These are phyloP conservation scores for Mystacornis crossleyi DNA, from an alignment of 2,113 vertebrate species.

Conservation along the genomic window DNA sequence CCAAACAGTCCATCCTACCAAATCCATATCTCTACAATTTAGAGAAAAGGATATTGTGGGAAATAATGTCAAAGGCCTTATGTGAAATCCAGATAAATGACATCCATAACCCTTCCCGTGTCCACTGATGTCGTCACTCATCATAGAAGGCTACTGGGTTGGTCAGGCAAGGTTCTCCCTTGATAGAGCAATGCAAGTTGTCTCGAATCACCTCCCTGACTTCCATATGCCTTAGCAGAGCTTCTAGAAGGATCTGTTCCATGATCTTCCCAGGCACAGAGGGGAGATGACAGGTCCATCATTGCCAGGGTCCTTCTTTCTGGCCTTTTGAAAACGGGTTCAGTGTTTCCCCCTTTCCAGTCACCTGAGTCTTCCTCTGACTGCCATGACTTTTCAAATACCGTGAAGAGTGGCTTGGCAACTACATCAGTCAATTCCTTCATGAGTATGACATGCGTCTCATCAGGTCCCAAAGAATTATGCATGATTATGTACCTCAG, in stretches of 20 bases:
- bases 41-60: neutral
- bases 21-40: neutral
- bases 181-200: neutral
- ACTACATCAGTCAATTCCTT: neutral
- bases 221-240: neutral
- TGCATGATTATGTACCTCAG: neutral
- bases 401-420: neutral
- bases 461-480: neutral
- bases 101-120: neutral
- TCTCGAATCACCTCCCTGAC: neutral
- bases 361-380: neutral
- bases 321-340: neutral
- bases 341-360: neutral
- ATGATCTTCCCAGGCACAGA: neutral
- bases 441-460: neutral
- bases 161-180: neutral
- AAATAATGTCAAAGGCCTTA: neutral
- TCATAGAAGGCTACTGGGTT: neutral
- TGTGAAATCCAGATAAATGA: neutral
- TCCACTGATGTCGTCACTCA: neutral
- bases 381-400: neutral
- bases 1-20: neutral
- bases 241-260: neutral
- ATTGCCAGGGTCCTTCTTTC: neutral
- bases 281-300: no score